Conservation (phyloP, 2,888 invertebrate genomes). For the Apodemia zela region DNA sequence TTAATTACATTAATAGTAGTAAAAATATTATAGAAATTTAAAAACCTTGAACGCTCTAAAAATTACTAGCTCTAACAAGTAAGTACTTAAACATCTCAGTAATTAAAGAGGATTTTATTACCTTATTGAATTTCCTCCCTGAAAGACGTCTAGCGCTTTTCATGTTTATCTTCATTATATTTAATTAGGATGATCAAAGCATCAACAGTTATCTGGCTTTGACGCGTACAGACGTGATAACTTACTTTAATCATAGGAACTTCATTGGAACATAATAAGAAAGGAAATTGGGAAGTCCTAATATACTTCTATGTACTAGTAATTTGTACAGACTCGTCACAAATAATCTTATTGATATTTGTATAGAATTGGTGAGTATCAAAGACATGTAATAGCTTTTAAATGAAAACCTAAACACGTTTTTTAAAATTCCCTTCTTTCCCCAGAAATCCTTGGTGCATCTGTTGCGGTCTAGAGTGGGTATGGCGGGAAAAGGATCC, state of each 20-base stretch:
- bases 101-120: neutral
- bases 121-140: neutral
- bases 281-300: neutral
- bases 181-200: neutral
- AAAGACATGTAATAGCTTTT: no score
- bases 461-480: no score
- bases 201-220: neutral
- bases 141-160: neutral
- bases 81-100: neutral
- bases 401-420: no score
- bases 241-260: neutral
- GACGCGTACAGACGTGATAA: neutral
- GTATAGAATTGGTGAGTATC: no score
- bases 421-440: no score
- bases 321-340: neutral
- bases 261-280: neutral
- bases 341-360: neutral
- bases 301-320: neutral
- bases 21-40: no score
- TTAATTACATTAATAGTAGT: no score
- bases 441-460: no score
- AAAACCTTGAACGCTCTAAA: no score
- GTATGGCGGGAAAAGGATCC: no score
- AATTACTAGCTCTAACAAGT: no score
- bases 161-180: neutral